These are phyloP conservation scores for Rhodeus uyekii DNA, from an alignment of 2,797 vertebrate species.

Conservation along the genomic window DNA sequence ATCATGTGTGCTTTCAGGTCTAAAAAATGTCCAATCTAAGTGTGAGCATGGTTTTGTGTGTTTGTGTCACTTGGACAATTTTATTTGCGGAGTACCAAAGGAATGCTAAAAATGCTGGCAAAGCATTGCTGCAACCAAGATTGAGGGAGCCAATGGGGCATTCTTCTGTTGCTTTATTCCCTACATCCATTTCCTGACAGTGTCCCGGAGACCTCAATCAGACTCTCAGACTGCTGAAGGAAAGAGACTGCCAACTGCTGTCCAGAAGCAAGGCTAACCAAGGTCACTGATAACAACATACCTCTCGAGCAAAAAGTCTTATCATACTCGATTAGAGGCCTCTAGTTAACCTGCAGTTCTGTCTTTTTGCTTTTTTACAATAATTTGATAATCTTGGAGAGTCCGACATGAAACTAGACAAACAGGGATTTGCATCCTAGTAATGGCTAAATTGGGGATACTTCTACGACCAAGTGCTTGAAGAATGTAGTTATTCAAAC, in stretches of 20 bases:
- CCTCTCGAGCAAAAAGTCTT: neutral
- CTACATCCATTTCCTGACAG: conserved; percentile 43
- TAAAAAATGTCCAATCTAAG: conserved; percentile 7
- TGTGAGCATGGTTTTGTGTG: conserved; percentile 20
- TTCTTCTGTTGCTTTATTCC: conserved; percentile 43
- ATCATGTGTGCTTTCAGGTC: neutral
- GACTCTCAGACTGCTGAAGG: conserved; percentile 27
- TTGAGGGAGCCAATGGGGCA: conserved; percentile 26
- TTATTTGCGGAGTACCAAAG: conserved; percentile 48
- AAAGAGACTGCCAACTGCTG: conserved; percentile 10
- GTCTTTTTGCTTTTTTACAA: neutral
- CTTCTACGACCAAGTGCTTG: neutral
- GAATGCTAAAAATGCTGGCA: conserved; percentile 49
- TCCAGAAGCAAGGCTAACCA: conserved; percentile 31
- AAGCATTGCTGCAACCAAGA: conserved; percentile 27
- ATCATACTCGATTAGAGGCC: neutral
- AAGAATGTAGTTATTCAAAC: neutral
- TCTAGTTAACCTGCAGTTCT: neutral
- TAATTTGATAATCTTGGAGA: conserved; percentile 5
- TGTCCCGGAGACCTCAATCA: neutral
- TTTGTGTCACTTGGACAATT: conserved; percentile 34
- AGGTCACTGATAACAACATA: conserved; percentile 49
- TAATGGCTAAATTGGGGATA: conserved; percentile 1
- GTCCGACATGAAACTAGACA: neutral
- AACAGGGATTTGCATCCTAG: neutral